These are phyloP conservation scores for Onychomys leucogaster DNA, from an alignment of 2,797 vertebrate species.

Conservation along the genomic window DNA sequence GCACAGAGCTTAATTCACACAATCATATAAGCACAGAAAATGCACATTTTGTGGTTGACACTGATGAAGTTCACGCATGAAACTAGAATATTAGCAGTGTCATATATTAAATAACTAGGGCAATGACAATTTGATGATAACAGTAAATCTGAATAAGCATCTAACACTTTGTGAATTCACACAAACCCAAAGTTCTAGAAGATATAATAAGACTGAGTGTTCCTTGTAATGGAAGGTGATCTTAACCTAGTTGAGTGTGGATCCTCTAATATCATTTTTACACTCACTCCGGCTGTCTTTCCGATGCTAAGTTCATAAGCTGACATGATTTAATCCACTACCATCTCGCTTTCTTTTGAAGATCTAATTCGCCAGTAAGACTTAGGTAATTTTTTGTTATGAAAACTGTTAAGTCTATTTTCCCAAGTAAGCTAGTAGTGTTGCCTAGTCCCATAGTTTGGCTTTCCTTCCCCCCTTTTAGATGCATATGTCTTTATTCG, in stretches of 20 bases:
- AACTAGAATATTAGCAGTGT: neutral
- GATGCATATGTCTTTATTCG: slow-evolving; percentile 34
- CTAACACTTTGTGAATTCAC: neutral
- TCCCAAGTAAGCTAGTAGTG: slow-evolving; percentile 48
- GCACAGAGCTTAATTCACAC: neutral
- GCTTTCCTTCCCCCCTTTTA: slow-evolving; percentile 32
- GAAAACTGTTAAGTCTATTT: slow-evolving; percentile 66
- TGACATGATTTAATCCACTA: neutral
- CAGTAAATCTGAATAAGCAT: neutral
- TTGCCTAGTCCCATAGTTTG: neutral
- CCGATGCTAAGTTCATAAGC: neutral
- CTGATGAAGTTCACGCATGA: slow-evolving; percentile 1
- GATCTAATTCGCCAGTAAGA: slow-evolving; percentile 51
- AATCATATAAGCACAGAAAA: slow-evolving; percentile 35
- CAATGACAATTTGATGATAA: neutral
- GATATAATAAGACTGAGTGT: neutral
- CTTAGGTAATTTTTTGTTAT: slow-evolving; percentile 58
- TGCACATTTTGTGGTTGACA: neutral
- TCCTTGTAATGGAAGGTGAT: neutral
- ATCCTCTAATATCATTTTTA: neutral
- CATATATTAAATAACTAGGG: slow-evolving; percentile 11
- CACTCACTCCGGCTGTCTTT: neutral
- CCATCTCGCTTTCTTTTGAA: slow-evolving; percentile 47
- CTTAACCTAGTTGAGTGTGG: neutral
- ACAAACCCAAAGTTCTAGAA: neutral